phyloP scores from a whole-genome alignment of 2,797 vertebrate genomes.

The Rallus crepitans region DNA sequence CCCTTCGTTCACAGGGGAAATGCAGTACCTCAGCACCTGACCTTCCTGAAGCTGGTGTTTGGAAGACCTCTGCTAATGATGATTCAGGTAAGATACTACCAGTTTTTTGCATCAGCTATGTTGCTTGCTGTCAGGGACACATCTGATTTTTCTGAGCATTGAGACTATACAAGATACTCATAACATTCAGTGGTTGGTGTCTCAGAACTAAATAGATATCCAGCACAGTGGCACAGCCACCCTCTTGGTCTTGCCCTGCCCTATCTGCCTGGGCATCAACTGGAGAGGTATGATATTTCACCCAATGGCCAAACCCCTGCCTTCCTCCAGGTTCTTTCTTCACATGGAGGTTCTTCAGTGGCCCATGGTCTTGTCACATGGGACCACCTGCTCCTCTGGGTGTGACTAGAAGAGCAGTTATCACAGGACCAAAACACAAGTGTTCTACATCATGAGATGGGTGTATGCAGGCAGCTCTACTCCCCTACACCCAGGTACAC shows the following conservation, averaged over 20 bases:
- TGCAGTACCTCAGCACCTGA: not conserved
- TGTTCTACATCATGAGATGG: not conserved
- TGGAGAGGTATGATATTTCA: not conserved
- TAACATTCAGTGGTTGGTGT: rapidly evolving
- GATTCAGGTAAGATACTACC: not conserved
- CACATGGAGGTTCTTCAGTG: not conserved
- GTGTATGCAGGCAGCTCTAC: rapidly evolving
- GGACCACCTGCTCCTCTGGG: not conserved
- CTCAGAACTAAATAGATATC: not conserved
- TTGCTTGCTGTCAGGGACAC: not conserved
- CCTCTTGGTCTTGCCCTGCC: not conserved
- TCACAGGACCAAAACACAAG: not conserved
- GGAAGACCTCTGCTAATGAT: not conserved
- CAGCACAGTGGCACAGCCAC: no score
- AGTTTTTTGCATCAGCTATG: not conserved
- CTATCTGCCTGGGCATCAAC: not conserved
- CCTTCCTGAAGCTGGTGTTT: not conserved
- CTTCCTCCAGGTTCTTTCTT: not conserved
- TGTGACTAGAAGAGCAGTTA: not conserved
- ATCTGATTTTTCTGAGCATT: not conserved
- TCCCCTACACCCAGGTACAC: rapidly evolving
- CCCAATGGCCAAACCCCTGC: not conserved
- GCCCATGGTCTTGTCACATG: not conserved
- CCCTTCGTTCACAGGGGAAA: conserved; percentile 31
- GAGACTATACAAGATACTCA: not conserved